Base-by-base conservation (phyloP, 1,140 invertebrate species). In the Aphelenchoides besseyi region DNA sequence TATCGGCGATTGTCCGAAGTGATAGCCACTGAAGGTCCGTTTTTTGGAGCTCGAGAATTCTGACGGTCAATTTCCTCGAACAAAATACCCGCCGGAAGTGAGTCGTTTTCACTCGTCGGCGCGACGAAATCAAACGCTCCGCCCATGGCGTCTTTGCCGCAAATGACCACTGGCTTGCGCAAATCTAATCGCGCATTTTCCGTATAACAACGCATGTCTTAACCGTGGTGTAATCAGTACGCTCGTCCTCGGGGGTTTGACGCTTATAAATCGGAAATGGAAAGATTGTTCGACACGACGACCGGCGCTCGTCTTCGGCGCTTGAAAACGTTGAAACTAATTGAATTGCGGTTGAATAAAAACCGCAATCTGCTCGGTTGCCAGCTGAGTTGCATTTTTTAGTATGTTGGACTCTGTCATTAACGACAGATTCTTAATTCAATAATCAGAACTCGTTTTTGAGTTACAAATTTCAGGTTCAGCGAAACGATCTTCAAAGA, bases 131-230 rank as follows among this genome's bases (percentile, higher is more conserved):
- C 23, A 12, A 12, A 48, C 41, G 41, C 41, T 23, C 41, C 41
- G 41, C 41, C 41, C 41, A 12, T 23, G 12, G 41, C 41, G 41
- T 12, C 41, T 23, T 48, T 23, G 12, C 41, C 41, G 23, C 41
- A 48, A 48, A 48, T 48, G 41, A 48, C 41, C 41, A 48, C 12
- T 48, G 12, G 41, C 12, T 48, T 48, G 41, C 41, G 41, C 41
- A 48, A 48, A 48, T 48, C 41, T 48, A 48, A 48, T 48, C 41
- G 41, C 41, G 41, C 41, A 48, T 16, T 48, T 48, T 48, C 41
- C 41, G 41, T 23, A 48, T 48, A 48, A 48, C 41, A 23, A 48
- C n/a, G n/a, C n/a, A n/a, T n/a, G n/a, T n/a, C n/a, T n/a, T n/a
- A n/a, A n/a, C n/a, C n/a, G n/a, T n/a, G n/a, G 41, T 48, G 41